phyloP scores from a whole-genome alignment of 2,113 vertebrate genomes.

The Gambusia affinis region DNA sequence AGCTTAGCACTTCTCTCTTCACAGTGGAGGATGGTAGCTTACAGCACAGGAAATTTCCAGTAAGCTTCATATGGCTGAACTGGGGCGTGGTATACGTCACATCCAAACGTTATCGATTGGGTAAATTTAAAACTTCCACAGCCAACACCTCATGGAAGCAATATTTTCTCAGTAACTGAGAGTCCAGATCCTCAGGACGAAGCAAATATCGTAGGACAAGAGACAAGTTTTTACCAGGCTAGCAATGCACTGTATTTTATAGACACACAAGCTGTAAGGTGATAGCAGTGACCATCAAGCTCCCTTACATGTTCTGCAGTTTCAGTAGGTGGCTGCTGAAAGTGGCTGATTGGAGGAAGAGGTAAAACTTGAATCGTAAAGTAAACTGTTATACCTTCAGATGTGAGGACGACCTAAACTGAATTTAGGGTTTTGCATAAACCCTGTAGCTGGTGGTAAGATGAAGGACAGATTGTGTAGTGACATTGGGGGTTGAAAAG shows the following conservation, averaged over 20 bases:
- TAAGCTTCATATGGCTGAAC: too few species aligned
- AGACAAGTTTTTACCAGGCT: too few species aligned
- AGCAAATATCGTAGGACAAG: too few species aligned
- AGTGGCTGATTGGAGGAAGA: constrained; percentile 31
- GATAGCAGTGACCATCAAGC: constrained; percentile 57
- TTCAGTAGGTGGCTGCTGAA: constrained; percentile 35
- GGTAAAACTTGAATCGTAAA: constrained; percentile 39
- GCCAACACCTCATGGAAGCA: too few species aligned
- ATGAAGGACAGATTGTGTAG: constrained; percentile 48
- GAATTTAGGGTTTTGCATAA: constrained; percentile 16
- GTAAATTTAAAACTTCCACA: too few species aligned
- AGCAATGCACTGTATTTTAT: constrained; percentile 23
- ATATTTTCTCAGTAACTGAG: too few species aligned
- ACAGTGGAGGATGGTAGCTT: too few species aligned
- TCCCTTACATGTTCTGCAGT: constrained; percentile 60
- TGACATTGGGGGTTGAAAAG: constrained; percentile 75
- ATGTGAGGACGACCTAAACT: constrained; percentile 12
- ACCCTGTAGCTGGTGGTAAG: background rate
- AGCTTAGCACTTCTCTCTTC: too few species aligned
- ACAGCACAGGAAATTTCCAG: too few species aligned
- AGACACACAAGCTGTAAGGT: constrained; percentile 70
- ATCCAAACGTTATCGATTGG: too few species aligned
- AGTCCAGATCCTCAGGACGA: too few species aligned
- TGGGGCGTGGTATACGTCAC: too few species aligned
- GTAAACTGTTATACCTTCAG: background rate